phyloP scores from a whole-genome alignment of 2,888 invertebrate genomes.

The Pristionchus japonicus region DNA sequence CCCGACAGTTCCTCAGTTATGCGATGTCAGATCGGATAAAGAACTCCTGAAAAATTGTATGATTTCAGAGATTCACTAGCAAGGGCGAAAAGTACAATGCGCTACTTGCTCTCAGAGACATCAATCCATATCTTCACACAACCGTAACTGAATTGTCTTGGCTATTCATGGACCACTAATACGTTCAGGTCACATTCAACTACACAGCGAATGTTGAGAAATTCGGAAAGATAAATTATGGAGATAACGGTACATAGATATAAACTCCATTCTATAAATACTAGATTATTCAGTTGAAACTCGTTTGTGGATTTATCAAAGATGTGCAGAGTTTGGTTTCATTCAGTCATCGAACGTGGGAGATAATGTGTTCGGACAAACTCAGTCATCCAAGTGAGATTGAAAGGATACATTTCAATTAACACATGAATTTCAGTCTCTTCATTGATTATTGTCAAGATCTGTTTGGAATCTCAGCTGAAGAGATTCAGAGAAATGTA shows the following conservation, averaged over 20 bases:
- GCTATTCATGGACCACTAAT: not conserved
- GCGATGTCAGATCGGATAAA: not conserved
- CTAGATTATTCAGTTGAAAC: not conserved
- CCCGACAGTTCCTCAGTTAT: not conserved
- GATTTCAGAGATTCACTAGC: not conserved
- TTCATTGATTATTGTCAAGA: not conserved
- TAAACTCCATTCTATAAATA: too few relatives aligned
- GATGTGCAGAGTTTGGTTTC: slow-evolving; percentile 28
- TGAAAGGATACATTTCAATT: not conserved
- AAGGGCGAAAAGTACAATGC: not conserved
- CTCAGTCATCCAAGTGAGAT: not conserved
- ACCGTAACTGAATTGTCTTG: not conserved
- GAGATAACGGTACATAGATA: not conserved
- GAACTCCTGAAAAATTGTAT: not conserved
- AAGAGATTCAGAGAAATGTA: not conserved
- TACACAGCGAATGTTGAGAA: not conserved
- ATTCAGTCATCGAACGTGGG: not conserved
- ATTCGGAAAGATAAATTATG: not conserved
- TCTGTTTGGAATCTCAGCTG: slow-evolving; percentile 2
- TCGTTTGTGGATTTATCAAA: slow-evolving; percentile 26
- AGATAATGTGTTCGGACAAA: not conserved
- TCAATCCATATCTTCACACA: not conserved
- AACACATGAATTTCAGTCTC: not conserved
- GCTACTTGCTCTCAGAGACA: not conserved
- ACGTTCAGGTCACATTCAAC: not conserved